Evolutionary conservation across 2,113 vertebrate genomes (phyloP).

Genomic region (Phylloscopus whistleri): DNA sequence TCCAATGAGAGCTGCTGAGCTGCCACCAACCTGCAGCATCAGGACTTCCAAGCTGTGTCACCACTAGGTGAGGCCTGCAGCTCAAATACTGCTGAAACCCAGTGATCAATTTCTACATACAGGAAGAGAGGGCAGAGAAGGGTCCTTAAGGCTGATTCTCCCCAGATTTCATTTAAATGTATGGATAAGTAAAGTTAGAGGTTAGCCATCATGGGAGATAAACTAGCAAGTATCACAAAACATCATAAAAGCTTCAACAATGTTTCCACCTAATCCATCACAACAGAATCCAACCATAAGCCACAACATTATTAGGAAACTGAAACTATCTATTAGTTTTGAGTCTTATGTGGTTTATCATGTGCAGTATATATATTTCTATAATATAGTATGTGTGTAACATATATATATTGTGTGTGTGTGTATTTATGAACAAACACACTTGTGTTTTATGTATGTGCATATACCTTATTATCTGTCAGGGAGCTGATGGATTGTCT

Average conservation of each 20-base stretch:
- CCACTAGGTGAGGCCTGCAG: neutral
- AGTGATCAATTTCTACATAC: neutral
- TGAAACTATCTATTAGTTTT: neutral
- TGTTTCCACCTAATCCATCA: neutral
- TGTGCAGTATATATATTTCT: neutral
- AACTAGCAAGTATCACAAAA: neutral
- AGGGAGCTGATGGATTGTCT: neutral
- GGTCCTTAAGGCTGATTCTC: neutral
- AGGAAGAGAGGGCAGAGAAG: neutral
- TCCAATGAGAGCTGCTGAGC: neutral
- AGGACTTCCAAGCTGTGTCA: neutral
- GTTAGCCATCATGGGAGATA: neutral
- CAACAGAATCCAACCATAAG: neutral
- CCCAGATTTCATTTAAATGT: neutral
- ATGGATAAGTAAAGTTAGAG: neutral
- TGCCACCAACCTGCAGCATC: neutral
- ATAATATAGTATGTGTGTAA: neutral
- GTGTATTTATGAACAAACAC: neutral
- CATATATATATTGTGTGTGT: neutral
- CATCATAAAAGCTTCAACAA: neutral
- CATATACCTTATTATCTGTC: neutral
- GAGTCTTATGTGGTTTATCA: neutral
- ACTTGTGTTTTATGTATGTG: neutral
- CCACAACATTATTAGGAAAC: neutral
- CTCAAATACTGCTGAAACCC: neutral